Percentiles rank a stretch among this genome's conserved stretches.
Conservation (phyloP, 2,888 invertebrate genomes). For the Drosophila atripex region DNA sequence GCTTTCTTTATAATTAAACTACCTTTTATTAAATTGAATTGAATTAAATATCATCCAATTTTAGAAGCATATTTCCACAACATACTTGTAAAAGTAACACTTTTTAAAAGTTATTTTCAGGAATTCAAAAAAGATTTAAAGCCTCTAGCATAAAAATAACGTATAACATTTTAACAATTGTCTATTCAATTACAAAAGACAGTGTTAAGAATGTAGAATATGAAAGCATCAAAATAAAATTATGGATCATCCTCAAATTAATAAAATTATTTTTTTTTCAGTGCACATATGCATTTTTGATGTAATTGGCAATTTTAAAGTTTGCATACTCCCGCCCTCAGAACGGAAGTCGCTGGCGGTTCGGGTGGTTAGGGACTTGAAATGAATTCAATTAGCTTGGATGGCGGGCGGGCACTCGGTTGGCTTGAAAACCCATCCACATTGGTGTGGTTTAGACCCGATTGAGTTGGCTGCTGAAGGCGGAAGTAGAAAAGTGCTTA, state of each 20-base stretch:
- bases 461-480: neutral
- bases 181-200: neutral
- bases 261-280: neutral
- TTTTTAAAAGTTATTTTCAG: too few species aligned
- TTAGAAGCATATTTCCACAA: too few species aligned
- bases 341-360: constrained; percentile 62
- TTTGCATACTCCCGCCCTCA: constrained; percentile 53
- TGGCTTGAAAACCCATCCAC: neutral
- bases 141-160: neutral
- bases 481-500: constrained; percentile 3
- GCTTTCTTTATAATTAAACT: too few species aligned
- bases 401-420: constrained; percentile 9
- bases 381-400: constrained; percentile 59
- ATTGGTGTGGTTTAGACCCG: neutral
- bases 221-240: neutral
- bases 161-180: neutral
- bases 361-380: constrained; percentile 27
- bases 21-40: too few species aligned
- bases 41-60: too few species aligned
- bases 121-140: too few species aligned
- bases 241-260: neutral
- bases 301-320: constrained; percentile 77
- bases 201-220: too few species aligned
- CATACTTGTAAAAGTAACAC: too few species aligned
- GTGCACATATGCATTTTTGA: constrained; percentile 75